Conservation (phyloP, 2,797 vertebrate species). For the Sitta carolinensis region DNA sequence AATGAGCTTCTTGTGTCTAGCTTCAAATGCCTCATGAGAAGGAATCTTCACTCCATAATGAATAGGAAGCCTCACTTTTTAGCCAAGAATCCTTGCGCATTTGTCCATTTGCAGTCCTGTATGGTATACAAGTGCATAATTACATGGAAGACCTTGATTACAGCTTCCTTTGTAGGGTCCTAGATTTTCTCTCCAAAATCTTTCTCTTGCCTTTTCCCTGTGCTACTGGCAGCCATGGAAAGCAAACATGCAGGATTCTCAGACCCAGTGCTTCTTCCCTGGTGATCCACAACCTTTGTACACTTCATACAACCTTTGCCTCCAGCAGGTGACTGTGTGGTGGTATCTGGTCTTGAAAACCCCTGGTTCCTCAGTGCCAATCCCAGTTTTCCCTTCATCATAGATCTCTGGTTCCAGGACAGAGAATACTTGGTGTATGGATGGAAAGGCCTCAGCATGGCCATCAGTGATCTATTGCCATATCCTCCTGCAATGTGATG, state of each 20-base stretch:
- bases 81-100: not conserved
- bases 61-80: not conserved
- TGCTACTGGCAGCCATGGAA: not conserved
- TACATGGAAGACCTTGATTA: not conserved
- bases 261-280: not conserved
- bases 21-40: not conserved
- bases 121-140: not conserved
- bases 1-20: not conserved
- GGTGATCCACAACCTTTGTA: not conserved
- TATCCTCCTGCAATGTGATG: not conserved
- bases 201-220: not conserved
- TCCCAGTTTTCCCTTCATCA: not conserved
- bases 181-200: not conserved
- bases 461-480: not conserved
- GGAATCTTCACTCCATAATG: not conserved
- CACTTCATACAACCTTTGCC: not conserved
- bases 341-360: not conserved
- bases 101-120: not conserved
- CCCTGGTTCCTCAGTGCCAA: not conserved
- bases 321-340: not conserved
- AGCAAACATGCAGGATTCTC: not conserved
- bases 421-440: not conserved
- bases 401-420: not conserved
- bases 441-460: not conserved
- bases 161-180: not conserved